Evolutionary conservation across 2,888 invertebrate genomes (phyloP).

Genomic region (Microctonus hyperodae): DNA sequence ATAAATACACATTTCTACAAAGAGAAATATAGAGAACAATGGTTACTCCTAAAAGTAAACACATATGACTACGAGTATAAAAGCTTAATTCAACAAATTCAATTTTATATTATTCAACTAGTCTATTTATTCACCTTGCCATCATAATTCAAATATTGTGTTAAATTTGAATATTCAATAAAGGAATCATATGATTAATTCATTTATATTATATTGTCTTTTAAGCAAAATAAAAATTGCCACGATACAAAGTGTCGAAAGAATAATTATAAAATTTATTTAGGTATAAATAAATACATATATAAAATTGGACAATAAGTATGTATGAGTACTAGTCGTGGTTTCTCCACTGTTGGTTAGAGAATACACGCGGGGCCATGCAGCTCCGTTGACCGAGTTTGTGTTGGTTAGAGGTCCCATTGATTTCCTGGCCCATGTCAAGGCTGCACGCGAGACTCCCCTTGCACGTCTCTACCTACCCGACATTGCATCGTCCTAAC

Average conservation of each 20-base stretch:
- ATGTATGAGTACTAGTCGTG: slow-evolving; percentile 13
- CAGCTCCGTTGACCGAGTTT: slow-evolving; percentile 55
- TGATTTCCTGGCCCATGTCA: slow-evolving; percentile 63
- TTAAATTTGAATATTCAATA: too few relatives aligned
- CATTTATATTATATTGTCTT: too few relatives aligned
- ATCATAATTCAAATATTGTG: too few relatives aligned
- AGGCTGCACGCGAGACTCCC: slow-evolving; percentile 62
- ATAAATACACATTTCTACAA: background rate
- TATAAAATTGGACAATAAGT: slow-evolving; percentile 6
- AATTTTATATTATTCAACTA: too few relatives aligned
- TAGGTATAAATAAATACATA: background rate
- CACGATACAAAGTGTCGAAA: too few relatives aligned
- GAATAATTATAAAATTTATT: too few relatives aligned
- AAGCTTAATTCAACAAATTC: background rate
- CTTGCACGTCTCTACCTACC: slow-evolving; percentile 26
- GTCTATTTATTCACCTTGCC: background rate
- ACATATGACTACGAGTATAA: background rate
- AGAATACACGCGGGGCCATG: slow-evolving; percentile 37
- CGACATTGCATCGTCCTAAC: slow-evolving; percentile 14
- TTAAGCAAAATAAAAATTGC: too few relatives aligned
- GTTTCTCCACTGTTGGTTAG: slow-evolving; percentile 30
- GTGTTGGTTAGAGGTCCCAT: slow-evolving; percentile 62
- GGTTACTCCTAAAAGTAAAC: background rate
- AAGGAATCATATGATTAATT: too few relatives aligned
- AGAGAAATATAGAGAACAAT: background rate